Conservation (phyloP, 2,113 vertebrate species). For the Physeter macrocephalus region DNA sequence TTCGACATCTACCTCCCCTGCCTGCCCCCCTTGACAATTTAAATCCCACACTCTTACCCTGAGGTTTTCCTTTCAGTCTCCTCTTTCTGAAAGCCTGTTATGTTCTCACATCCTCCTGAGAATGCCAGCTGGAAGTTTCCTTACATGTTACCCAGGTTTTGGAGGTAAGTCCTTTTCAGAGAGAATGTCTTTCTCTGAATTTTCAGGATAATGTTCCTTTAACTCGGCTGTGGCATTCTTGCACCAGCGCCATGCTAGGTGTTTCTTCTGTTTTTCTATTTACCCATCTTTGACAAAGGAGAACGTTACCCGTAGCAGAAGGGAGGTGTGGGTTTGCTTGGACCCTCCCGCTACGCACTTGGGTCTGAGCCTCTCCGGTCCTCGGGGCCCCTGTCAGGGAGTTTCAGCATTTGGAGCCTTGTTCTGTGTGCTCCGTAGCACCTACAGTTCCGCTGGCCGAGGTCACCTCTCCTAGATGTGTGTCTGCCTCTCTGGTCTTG, state of each 20-base stretch:
- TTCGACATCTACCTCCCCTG: not conserved
- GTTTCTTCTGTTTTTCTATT: not conserved
- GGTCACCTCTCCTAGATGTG: not conserved
- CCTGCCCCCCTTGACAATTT: accelerated
- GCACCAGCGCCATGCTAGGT: accelerated
- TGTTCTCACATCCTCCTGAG: not conserved
- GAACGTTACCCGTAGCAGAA: accelerated
- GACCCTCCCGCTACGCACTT: accelerated
- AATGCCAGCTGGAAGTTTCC: too few relatives aligned
- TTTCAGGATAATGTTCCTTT: accelerated
- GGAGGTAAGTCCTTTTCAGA: not conserved
- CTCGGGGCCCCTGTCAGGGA: not conserved
- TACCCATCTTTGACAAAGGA: not conserved
- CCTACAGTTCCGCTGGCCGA: accelerated
- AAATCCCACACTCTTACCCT: not conserved
- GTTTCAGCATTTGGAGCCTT: accelerated
- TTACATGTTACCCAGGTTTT: not conserved
- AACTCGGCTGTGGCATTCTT: accelerated
- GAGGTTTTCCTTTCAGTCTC: not conserved
- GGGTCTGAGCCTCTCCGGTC: accelerated
- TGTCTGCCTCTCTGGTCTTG: not conserved
- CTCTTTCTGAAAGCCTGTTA: too few relatives aligned
- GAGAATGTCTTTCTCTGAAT: not conserved
- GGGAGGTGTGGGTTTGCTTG: not conserved
- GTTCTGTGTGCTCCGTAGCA: accelerated